Conservation (phyloP, 2,113 vertebrate species). For the Tachysurus fulvidraco region DNA sequence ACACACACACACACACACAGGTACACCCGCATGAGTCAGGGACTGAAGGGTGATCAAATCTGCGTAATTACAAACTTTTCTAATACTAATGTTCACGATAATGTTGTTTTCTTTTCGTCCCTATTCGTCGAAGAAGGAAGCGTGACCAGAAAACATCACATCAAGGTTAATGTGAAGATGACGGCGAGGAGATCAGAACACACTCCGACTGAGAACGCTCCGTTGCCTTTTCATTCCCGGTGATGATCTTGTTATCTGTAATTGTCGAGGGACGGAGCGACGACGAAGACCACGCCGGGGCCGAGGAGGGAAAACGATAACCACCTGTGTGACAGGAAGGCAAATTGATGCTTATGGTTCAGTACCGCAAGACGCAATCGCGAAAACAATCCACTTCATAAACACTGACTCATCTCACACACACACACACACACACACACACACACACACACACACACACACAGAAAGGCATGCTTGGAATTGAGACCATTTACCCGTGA, state of each 20-base stretch:
- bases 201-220: conserved; percentile 49
- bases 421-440: neutral
- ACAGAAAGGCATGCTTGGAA: conserved; percentile 8
- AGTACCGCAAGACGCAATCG: conserved; percentile 7
- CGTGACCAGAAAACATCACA: conserved; percentile 46
- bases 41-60: conserved; percentile 52
- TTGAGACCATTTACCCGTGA: conserved; percentile 11
- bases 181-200: conserved; percentile 53
- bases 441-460: neutral
- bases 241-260: conserved; percentile 75
- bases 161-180: conserved; percentile 69
- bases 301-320: conserved; percentile 54
- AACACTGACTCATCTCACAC: conserved; percentile 35
- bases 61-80: conserved; percentile 28
- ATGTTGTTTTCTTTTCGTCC: conserved; percentile 20
- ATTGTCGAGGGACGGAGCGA: conserved; percentile 64
- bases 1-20: conserved; percentile 44
- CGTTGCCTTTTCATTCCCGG: conserved; percentile 71
- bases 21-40: conserved; percentile 28
- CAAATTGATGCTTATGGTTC: conserved; percentile 61
- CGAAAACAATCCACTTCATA: conserved; percentile 54
- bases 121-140: neutral
- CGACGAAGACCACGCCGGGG: neutral
- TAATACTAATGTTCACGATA: neutral
- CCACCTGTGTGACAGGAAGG: conserved; percentile 50